Evolutionary conservation across 2,888 invertebrate genomes (phyloP).

Genomic region (Lasioglossum malachurum): DNA sequence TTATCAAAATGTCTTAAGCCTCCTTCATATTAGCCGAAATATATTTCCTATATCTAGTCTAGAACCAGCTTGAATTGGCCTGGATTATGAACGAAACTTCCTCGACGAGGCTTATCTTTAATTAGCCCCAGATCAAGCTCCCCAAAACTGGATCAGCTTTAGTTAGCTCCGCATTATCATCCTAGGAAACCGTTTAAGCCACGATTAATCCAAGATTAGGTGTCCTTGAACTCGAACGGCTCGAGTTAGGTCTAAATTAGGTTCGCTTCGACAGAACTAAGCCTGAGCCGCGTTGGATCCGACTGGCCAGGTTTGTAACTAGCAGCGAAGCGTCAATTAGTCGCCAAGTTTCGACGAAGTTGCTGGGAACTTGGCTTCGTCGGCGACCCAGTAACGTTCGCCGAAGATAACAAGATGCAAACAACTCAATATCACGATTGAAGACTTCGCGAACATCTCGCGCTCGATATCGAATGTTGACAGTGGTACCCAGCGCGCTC

Average conservation of each 20-base stretch:
- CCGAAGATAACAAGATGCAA: slow-evolving; percentile 9
- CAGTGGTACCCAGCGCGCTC: background rate
- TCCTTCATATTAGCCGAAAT: background rate
- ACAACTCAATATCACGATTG: background rate
- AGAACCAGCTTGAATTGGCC: background rate
- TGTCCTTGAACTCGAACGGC: slow-evolving; percentile 1
- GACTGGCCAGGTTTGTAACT: slow-evolving; percentile 1
- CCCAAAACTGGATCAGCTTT: background rate
- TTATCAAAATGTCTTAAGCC: too few relatives aligned
- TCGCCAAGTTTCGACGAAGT: background rate
- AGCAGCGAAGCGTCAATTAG: slow-evolving; percentile 1
- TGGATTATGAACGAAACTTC: background rate
- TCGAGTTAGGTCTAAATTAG: slow-evolving; percentile 3
- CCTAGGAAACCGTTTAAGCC: background rate
- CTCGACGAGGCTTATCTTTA: background rate
- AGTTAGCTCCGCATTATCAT: background rate
- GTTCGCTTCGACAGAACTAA: background rate
- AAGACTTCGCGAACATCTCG: background rate
- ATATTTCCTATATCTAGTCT: background rate
- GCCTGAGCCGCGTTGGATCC: background rate
- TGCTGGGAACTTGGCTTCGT: background rate
- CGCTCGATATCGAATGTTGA: background rate
- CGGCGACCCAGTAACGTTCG: background rate
- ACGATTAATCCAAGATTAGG: background rate
- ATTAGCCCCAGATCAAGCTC: background rate